Evolutionary conservation across 2,113 vertebrate species (phyloP).

Genomic region (Pachycephala philippinensis): DNA sequence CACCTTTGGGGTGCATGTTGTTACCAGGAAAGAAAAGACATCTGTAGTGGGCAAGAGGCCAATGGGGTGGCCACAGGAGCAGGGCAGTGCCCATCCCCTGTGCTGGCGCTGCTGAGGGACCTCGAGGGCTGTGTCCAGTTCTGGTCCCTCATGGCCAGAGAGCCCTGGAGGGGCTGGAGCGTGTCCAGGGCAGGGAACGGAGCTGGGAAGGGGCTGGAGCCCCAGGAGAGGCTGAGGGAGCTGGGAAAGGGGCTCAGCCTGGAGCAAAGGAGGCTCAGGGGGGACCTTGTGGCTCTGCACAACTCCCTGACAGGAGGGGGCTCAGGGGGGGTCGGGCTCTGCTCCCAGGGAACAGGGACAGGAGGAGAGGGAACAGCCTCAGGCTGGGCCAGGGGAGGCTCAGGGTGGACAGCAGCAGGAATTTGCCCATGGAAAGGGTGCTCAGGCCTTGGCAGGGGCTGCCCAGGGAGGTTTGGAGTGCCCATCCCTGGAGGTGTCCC

Average conservation of each 20-base stretch:
- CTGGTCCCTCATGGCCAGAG: background rate
- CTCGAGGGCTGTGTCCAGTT: rapidly evolving
- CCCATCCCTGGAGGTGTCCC: background rate
- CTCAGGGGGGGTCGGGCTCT: no score
- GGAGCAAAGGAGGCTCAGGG: no score
- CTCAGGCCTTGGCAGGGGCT: background rate
- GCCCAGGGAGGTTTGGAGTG: background rate
- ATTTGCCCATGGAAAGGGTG: no score
- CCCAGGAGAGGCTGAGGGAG: no score
- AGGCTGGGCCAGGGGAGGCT: no score
- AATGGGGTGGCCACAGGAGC: background rate
- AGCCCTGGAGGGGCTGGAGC: background rate
- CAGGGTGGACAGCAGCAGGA: no score
- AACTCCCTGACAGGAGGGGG: no score
- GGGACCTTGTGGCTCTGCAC: no score
- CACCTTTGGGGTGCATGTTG: background rate
- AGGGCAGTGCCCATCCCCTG: background rate
- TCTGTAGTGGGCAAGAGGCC: background rate
- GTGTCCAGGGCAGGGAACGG: background rate
- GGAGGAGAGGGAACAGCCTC: no score
- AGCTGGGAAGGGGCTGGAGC: background rate
- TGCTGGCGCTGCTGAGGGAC: background rate
- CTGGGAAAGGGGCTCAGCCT: no score
- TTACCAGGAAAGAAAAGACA: background rate
- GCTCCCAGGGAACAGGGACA: no score